These are phyloP conservation scores for Alethe diademata DNA, from an alignment of 2,113 vertebrate genomes.

Conservation along the genomic window DNA sequence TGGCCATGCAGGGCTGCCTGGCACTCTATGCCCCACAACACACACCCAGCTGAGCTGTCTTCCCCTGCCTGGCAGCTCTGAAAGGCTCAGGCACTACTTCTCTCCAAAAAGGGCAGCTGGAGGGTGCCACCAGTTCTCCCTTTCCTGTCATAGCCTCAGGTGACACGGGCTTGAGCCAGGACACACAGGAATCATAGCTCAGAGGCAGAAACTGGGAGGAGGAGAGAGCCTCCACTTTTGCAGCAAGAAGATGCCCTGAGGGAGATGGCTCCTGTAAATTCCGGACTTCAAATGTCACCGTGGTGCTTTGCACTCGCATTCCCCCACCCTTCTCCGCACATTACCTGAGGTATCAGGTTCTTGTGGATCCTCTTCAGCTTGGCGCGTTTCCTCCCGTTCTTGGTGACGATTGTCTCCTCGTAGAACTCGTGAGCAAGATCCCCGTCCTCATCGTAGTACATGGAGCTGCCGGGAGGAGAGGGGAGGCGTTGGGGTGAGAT, in stretches of 20 bases:
- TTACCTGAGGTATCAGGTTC: constrained; percentile 97
- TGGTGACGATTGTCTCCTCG: constrained; percentile 94
- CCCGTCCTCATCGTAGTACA: constrained; percentile 97
- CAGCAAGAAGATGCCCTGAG: neutral
- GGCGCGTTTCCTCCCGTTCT: constrained; percentile 93
- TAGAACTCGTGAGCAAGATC: constrained; percentile 98
- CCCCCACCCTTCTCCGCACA: neutral
- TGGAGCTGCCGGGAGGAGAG: constrained; percentile 77
- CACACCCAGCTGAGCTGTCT: neutral
- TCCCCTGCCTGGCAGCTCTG: neutral
- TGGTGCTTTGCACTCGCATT: accelerated
- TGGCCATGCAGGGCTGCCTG: neutral
- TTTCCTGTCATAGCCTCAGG: neutral
- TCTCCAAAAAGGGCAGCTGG: neutral
- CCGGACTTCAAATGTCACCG: accelerated
- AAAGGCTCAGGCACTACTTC: neutral
- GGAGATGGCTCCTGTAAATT: neutral
- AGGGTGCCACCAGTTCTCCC: neutral
- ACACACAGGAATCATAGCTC: neutral
- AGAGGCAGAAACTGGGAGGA: neutral
- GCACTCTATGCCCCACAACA: neutral
- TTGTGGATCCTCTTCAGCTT: constrained; percentile 96
- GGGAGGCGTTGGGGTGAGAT: neutral
- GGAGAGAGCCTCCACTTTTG: neutral
- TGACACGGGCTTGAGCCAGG: neutral